Percentiles rank a stretch among this genome's conserved stretches.
These are phyloP conservation scores for Leucoptera coffeella DNA, from an alignment of 2,888 invertebrate genomes.

Conservation along the genomic window DNA sequence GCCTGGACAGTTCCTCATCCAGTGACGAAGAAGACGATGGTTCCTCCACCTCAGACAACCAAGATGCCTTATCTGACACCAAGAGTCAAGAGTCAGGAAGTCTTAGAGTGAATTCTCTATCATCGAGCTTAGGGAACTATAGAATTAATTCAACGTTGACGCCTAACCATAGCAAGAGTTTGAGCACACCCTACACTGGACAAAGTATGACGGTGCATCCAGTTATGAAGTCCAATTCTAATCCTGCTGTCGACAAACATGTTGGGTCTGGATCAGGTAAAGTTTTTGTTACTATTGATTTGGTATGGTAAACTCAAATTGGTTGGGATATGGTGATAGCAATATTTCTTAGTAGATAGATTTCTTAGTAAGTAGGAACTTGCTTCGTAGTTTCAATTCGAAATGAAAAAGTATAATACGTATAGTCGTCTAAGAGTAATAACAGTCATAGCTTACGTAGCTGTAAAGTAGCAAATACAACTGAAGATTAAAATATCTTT, in stretches of 20 bases:
- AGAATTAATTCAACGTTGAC: constrained; percentile 14
- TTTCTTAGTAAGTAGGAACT: too few species aligned
- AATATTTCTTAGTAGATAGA: too few species aligned
- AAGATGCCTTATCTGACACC: constrained; percentile 29
- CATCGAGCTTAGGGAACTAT: constrained; percentile 8
- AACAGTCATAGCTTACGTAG: too few species aligned
- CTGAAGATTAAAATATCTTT: too few species aligned
- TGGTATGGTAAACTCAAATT: too few species aligned
- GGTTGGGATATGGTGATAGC: too few species aligned
- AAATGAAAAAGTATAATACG: too few species aligned
- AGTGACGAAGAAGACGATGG: constrained; percentile 62
- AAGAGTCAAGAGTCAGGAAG: constrained; percentile 28
- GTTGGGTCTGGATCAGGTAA: constrained; percentile 41
- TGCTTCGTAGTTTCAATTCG: too few species aligned
- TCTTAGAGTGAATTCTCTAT: constrained; percentile 15
- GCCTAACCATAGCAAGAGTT: constrained; percentile 35
- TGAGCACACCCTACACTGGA: constrained; percentile 36
- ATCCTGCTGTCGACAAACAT: constrained; percentile 44
- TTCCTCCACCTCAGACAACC: constrained; percentile 39
- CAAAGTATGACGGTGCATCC: constrained; percentile 35
- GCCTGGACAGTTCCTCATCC: constrained; percentile 61
- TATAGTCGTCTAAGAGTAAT: too few species aligned
- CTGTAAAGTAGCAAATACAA: too few species aligned
- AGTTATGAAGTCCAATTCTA: constrained; percentile 44
- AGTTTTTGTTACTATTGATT: too few species aligned